A percentile compares a stretch with the other conserved stretches of the same genome.
Evolutionary conservation across 35 echinoderm and acorn worm genomes (phyloP).

Genomic region (Diadema setosum): DNA sequence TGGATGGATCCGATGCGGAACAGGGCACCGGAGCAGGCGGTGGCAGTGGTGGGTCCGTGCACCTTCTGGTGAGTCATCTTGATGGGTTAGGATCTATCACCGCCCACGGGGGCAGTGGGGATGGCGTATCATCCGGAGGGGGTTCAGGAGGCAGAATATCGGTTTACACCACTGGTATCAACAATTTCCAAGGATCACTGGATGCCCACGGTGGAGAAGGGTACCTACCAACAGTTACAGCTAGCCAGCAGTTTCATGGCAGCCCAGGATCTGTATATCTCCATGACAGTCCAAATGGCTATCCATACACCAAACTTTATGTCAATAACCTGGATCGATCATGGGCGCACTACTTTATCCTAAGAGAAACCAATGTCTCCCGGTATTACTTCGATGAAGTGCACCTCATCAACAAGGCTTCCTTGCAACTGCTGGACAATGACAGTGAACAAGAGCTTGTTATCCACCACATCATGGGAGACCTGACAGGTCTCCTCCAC

Average conservation of each 20-base stretch:
- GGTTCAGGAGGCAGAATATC: slow-evolving; percentile 83
- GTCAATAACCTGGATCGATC: slow-evolving; percentile 53
- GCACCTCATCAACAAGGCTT: slow-evolving; percentile 58
- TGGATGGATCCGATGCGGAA: slow-evolving; percentile 49
- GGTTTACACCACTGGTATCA: slow-evolving; percentile 26
- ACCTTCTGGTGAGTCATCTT: slow-evolving; percentile 31
- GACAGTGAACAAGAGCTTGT: not conserved
- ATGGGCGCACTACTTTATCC: slow-evolving; percentile 74
- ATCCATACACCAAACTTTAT: slow-evolving; percentile 38
- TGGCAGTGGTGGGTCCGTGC: slow-evolving; percentile 73
- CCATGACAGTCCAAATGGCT: slow-evolving; percentile 28
- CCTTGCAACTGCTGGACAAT: slow-evolving; percentile 56
- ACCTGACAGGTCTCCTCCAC: slow-evolving; percentile 70
- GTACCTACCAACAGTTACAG: not conserved
- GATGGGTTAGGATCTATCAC: slow-evolving; percentile 70
- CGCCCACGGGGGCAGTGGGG: slow-evolving; percentile 78
- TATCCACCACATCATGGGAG: slow-evolving; percentile 52
- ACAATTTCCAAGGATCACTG: slow-evolving; percentile 68
- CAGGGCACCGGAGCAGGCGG: slow-evolving; percentile 40
- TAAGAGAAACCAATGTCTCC: slow-evolving; percentile 23
- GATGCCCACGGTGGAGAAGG: slow-evolving; percentile 56
- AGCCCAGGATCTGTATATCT: slow-evolving; percentile 84
- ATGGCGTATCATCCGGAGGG: slow-evolving; percentile 48
- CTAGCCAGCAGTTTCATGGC: slow-evolving; percentile 40
- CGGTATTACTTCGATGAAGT: slow-evolving; percentile 75